Evolutionary conservation across 2,888 invertebrate genomes (phyloP).

Genomic region (Parthenolecanium corni): DNA sequence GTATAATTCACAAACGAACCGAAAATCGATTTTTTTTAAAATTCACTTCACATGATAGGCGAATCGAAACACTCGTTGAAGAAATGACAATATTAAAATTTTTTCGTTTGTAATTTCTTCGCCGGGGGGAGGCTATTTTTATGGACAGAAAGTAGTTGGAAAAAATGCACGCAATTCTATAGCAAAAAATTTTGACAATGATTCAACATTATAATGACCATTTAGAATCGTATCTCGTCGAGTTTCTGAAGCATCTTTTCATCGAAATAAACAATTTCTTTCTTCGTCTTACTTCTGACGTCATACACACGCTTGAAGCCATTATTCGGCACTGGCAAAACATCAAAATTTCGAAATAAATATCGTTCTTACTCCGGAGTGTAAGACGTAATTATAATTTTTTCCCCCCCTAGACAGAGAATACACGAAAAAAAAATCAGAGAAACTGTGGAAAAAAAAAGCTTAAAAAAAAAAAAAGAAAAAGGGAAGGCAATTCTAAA

Average conservation of each 20-base stretch:
- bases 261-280: constrained; percentile 28
- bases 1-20: too few species aligned
- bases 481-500: background rate
- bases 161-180: background rate
- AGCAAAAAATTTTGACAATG: constrained; percentile 1
- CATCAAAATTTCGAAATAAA: constrained; percentile 26
- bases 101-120: constrained; percentile 1
- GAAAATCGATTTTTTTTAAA: too few species aligned
- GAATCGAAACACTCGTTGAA: too few species aligned
- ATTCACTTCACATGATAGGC: too few species aligned
- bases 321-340: constrained; percentile 25
- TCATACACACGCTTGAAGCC: constrained; percentile 19
- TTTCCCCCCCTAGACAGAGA: constrained; percentile 1
- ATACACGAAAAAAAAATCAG: background rate
- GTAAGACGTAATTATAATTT: constrained; percentile 28
- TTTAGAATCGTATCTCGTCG: constrained; percentile 18
- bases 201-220: constrained; percentile 27
- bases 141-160: background rate
- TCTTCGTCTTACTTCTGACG: constrained; percentile 21
- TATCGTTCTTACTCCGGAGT: constrained; percentile 22
- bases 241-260: constrained; percentile 20
- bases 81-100: background rate
- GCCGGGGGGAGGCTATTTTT: background rate
- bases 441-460: background rate
- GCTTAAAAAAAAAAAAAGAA: background rate